Base-by-base conservation (phyloP, 2,888 invertebrate species). In the Spisula solida region DNA sequence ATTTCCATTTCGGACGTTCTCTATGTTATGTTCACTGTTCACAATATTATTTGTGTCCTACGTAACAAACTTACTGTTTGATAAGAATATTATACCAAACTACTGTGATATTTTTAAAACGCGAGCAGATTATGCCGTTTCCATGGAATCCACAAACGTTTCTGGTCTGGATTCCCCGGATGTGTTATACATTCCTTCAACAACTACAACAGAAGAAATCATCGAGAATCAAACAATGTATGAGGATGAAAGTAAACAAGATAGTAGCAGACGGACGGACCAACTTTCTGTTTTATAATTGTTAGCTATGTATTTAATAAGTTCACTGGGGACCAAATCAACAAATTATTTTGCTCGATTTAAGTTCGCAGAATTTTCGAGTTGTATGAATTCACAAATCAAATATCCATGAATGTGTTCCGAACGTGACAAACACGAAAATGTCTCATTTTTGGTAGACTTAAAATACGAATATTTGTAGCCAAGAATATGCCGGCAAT, bases 1-100 rank as follows among this genome's bases (percentile, higher is more conserved):
- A 95, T 99, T 99, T 97, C 99, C 99, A 34, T 99, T 99, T 97
- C 97, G 99, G 94, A 99, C 99, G 55, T 97, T 99, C 97, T 98
- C 99, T 70, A 99, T 99, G 99, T 94, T 98, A 85, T 96, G 98
- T 94, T 99, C 99, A 12, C 88, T 94, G 18, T 20, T 90, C 5
- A 91, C 93, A 25, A 92, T 94, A 75, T 70, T 94, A 12, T 34
- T 91, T 16, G 92, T 95, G 47, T 94, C 94, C 16, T 56, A 90
- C 75, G n/a, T 90, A 12, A 87, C 93, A 6, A 92, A 91, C 66
- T 51, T 70, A 51, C 5, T 89, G 34, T 89, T 89, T 56, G 20
- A n/a, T 25, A 89, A 83, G 70, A 79, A 83, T 60, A 84, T 87
- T 48, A 29, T 87, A 25, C 83, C 89, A 55, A 20, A 81, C 8